These are phyloP conservation scores for Molossus alvarezi DNA, from an alignment of 2,797 vertebrate genomes.

Conservation along the genomic window DNA sequence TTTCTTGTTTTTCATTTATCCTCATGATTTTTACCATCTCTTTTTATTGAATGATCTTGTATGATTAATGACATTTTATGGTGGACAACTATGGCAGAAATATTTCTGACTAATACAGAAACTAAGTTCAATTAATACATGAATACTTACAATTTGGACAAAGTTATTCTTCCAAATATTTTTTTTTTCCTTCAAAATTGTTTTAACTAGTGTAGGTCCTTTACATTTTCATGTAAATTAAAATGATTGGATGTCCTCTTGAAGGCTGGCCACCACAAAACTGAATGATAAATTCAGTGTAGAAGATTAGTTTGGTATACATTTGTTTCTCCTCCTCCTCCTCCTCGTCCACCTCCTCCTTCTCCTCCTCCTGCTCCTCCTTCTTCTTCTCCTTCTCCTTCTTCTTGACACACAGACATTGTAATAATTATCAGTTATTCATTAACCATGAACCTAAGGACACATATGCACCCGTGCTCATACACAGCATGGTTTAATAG, in stretches of 20 bases:
- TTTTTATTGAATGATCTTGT: neutral
- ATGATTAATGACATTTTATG: neutral
- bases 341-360: neutral
- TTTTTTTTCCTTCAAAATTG: neutral
- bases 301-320: neutral
- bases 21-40: neutral
- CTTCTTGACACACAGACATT: neutral
- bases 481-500: neutral
- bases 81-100: neutral
- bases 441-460: neutral
- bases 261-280: neutral
- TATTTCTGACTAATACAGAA: neutral
- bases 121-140: neutral
- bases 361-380: neutral
- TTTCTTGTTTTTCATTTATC: neutral
- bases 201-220: neutral
- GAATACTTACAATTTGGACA: neutral
- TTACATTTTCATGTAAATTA: slow-evolving; percentile 54
- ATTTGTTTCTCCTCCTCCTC: neutral
- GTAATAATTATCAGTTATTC: neutral
- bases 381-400: neutral
- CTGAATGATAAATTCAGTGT: neutral
- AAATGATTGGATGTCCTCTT: neutral
- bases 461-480: neutral
- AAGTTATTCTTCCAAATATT: neutral